Evolutionary conservation across 1,140 invertebrate genomes (phyloP).

Genomic region (Brachionus sp.): DNA sequence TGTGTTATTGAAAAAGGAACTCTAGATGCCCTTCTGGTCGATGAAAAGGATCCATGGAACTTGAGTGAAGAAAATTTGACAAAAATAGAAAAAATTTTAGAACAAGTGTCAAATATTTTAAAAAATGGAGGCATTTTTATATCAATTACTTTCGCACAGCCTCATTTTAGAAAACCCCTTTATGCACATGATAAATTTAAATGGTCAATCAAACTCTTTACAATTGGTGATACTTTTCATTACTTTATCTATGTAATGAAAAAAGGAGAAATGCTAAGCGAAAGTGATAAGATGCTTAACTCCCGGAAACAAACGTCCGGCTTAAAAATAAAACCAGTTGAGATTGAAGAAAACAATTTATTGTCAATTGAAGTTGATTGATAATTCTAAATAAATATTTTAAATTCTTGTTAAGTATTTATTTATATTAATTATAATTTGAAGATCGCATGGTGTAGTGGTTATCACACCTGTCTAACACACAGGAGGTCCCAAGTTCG

Average conservation of each 20-base stretch:
- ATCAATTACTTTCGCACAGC: slow-evolving; percentile 62
- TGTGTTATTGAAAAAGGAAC: slow-evolving; percentile 63
- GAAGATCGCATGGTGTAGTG: slow-evolving; percentile 35
- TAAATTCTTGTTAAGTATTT: background rate
- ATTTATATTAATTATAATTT: background rate
- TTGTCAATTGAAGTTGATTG: slow-evolving; percentile 1
- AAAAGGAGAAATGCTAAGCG: slow-evolving; percentile 49
- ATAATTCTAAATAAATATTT: slow-evolving; percentile 10
- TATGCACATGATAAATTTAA: slow-evolving; percentile 54
- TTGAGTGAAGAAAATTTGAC: slow-evolving; percentile 52
- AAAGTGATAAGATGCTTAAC: background rate
- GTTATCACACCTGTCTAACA: slow-evolving; percentile 39
- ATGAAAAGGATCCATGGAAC: slow-evolving; percentile 61
- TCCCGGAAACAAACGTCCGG: background rate
- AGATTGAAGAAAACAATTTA: slow-evolving; percentile 11
- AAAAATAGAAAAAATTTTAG: slow-evolving; percentile 54
- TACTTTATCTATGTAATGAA: slow-evolving; percentile 60
- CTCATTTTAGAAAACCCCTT: slow-evolving; percentile 61
- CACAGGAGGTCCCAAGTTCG: slow-evolving; percentile 22
- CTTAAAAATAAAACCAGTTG: background rate
- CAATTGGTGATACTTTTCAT: slow-evolving; percentile 60
- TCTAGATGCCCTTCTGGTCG: slow-evolving; percentile 62
- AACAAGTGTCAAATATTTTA: slow-evolving; percentile 55
- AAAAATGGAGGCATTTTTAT: slow-evolving; percentile 60
- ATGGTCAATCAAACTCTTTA: slow-evolving; percentile 52